phyloP scores from a whole-genome alignment of 2,888 invertebrate species.

The Eremobia ochroleuca region DNA sequence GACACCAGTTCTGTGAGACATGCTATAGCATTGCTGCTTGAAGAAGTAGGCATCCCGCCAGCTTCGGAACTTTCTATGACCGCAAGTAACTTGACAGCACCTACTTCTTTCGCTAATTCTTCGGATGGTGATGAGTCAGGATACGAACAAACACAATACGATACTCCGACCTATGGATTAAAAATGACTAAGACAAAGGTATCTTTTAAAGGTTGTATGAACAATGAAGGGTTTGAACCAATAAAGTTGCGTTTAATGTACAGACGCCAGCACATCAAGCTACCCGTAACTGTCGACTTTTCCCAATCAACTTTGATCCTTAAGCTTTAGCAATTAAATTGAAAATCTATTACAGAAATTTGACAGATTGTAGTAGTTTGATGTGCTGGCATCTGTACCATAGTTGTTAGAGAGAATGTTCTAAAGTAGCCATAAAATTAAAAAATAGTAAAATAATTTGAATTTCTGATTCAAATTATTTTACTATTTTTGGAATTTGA shows the following conservation, averaged over 20 bases:
- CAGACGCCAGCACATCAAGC: too few relatives aligned
- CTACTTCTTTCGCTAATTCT: slow-evolving; percentile 85
- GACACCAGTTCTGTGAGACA: slow-evolving; percentile 83
- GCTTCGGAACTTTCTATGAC: slow-evolving; percentile 82
- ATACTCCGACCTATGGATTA: slow-evolving; percentile 79
- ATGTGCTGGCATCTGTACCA: too few relatives aligned
- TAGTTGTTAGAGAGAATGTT: background rate
- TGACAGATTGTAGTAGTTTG: too few relatives aligned
- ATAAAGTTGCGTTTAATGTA: background rate
- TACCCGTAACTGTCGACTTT: too few relatives aligned
- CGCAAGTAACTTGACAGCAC: slow-evolving; percentile 82
- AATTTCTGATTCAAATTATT: background rate
- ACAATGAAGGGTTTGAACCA: background rate
- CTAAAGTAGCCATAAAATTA: background rate
- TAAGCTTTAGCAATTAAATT: too few relatives aligned
- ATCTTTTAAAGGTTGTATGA: background rate
- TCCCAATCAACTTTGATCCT: too few relatives aligned
- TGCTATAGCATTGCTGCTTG: slow-evolving; percentile 73
- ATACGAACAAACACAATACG: slow-evolving; percentile 83
- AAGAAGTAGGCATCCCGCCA: slow-evolving; percentile 79
- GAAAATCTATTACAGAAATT: too few relatives aligned
- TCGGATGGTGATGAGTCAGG: slow-evolving; percentile 85
- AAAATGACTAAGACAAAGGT: slow-evolving; percentile 1
- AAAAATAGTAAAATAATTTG: too few relatives aligned
- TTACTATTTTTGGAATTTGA: slow-evolving; percentile 1